Conservation (phyloP, 1,140 invertebrate species). For the Saccostrea cuccullata region DNA sequence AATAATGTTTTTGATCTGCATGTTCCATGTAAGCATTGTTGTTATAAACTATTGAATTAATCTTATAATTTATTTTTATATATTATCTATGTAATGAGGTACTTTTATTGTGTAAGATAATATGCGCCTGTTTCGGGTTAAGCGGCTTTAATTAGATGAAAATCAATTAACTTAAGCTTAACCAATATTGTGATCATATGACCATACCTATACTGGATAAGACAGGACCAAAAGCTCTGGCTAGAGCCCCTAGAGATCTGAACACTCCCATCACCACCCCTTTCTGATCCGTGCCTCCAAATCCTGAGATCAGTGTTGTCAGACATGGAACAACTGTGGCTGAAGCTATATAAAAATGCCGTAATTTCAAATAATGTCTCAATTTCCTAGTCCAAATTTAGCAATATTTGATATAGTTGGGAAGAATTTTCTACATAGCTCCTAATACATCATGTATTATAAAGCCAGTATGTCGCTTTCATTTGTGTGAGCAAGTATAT, state of each 20-base stretch:
- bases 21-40: too few relatives aligned
- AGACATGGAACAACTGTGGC: slow-evolving; percentile 96
- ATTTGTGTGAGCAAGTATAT: not conserved
- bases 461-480: not conserved
- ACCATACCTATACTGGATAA: slow-evolving; percentile 83
- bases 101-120: too few relatives aligned
- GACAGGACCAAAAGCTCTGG: slow-evolving; percentile 93
- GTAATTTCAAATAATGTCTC: not conserved
- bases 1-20: too few relatives aligned
- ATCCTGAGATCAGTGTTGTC: slow-evolving; percentile 91
- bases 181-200: not conserved
- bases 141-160: too few relatives aligned
- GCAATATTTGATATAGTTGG: not conserved
- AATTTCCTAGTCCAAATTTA: not conserved
- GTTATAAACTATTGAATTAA: too few relatives aligned
- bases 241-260: slow-evolving; percentile 94
- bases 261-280: slow-evolving; percentile 96
- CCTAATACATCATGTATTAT: too few relatives aligned
- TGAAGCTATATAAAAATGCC: slow-evolving; percentile 83
- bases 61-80: too few relatives aligned
- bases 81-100: too few relatives aligned
- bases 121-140: too few relatives aligned
- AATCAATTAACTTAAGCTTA: too few relatives aligned
- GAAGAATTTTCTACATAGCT: too few relatives aligned
- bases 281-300: slow-evolving; percentile 90